phyloP scores from a whole-genome alignment of 2,888 invertebrate genomes.

The Theristus sp. region DNA sequence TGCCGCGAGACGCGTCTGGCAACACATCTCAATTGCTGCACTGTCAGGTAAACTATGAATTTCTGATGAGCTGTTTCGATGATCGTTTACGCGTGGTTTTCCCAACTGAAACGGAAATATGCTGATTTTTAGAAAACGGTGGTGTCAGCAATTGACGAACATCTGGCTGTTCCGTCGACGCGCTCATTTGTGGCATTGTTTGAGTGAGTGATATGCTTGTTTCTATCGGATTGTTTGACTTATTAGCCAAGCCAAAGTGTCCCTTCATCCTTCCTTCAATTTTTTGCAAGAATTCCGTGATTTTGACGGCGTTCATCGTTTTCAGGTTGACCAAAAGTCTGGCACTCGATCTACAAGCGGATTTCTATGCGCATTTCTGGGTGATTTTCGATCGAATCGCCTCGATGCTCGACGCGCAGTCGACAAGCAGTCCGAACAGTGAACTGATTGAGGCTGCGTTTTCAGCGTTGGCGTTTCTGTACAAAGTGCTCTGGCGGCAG shows the following conservation, averaged over 20 bases:
- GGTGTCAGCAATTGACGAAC: background rate
- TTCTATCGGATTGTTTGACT: too few relatives aligned
- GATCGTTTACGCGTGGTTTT: too few relatives aligned
- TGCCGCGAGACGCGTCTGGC: background rate
- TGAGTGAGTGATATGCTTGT: background rate
- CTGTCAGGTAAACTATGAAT: background rate
- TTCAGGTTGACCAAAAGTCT: conserved; percentile 59
- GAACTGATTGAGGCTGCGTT: conserved; percentile 70
- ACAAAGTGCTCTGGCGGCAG: conserved; percentile 67
- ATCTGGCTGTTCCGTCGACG: background rate
- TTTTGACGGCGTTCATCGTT: too few relatives aligned
- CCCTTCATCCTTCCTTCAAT: conserved; percentile 6
- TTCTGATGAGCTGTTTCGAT: background rate
- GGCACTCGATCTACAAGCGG: conserved; percentile 65
- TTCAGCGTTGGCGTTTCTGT: conserved; percentile 64
- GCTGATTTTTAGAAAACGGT: too few relatives aligned
- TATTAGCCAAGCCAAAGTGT: too few relatives aligned
- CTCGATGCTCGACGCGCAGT: background rate
- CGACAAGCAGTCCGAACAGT: conserved; percentile 37
- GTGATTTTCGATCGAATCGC: conserved; percentile 49
- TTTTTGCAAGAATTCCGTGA: too few relatives aligned
- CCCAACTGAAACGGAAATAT: too few relatives aligned
- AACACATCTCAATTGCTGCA: background rate
- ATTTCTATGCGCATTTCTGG: conserved; percentile 66
- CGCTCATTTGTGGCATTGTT: background rate